Percentiles rank a stretch among this genome's conserved stretches.
Evolutionary conservation across 92 coral and sea anemone species (phyloP).

Genomic region (Parazoanthus atlanticus): DNA sequence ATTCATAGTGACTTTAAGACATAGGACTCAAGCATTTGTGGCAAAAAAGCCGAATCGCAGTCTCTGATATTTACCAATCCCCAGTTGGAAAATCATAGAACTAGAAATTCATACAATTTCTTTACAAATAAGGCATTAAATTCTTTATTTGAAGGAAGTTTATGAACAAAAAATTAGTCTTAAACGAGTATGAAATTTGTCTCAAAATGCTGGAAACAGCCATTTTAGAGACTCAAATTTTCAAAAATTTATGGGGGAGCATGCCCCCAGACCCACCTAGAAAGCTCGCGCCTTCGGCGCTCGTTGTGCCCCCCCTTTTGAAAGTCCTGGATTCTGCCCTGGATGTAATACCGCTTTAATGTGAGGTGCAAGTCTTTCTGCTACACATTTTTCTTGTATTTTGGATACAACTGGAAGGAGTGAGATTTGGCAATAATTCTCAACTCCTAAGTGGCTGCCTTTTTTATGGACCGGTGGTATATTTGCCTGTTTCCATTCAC

Average conservation of each 20-base stretch:
- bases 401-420: too few relatives aligned
- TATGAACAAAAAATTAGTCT: neutral
- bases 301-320: too few relatives aligned
- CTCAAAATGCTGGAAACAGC: neutral
- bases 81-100: neutral
- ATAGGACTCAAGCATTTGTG: slow-evolving; percentile 13
- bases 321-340: too few relatives aligned
- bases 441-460: too few relatives aligned
- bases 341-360: too few relatives aligned
- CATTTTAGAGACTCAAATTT: neutral
- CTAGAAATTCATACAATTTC: neutral
- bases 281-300: too few relatives aligned
- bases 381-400: too few relatives aligned
- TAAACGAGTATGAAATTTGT: neutral
- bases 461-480: too few relatives aligned
- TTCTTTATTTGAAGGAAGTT: neutral
- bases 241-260: neutral
- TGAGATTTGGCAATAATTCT: too few relatives aligned
- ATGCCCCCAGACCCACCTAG: neutral
- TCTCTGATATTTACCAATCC: slow-evolving; percentile 15
- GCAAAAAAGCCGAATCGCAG: slow-evolving; percentile 35
- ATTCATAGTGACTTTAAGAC: slow-evolving; percentile 17
- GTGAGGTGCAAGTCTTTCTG: too few relatives aligned
- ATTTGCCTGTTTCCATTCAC: too few relatives aligned
- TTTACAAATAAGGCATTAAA: slow-evolving; percentile 9